Evolutionary conservation across 2,113 vertebrate species (phyloP).

Genomic region (Ameiurus melas): DNA sequence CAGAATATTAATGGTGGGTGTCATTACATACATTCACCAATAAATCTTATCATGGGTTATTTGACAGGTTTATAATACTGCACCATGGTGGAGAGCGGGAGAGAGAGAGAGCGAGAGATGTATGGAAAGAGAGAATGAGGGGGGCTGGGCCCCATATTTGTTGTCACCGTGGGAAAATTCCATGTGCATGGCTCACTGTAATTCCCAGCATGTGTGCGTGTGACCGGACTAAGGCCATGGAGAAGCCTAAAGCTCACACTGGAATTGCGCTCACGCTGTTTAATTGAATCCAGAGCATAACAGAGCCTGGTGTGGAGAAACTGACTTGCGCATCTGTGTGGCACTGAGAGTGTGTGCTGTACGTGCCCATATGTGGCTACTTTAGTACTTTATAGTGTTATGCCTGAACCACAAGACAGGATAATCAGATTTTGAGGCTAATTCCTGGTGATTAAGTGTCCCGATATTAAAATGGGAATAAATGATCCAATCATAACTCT

Average conservation of each 20-base stretch:
- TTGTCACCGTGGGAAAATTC: slow-evolving; percentile 55
- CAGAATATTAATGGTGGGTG: not conserved
- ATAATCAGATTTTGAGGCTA: too few relatives aligned
- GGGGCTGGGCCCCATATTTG: not conserved
- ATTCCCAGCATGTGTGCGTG: slow-evolving; percentile 49
- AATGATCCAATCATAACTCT: too few relatives aligned
- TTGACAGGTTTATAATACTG: slow-evolving; percentile 31
- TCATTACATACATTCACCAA: not conserved
- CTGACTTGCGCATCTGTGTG: not conserved
- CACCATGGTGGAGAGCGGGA: not conserved
- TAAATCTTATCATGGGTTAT: not conserved
- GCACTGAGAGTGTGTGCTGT: not conserved
- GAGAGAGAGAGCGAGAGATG: not conserved
- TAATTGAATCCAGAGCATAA: slow-evolving; percentile 40
- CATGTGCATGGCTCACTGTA: slow-evolving; percentile 26
- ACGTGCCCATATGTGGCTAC: not conserved
- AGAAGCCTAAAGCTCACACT: slow-evolving; percentile 19
- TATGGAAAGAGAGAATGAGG: not conserved
- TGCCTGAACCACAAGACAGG: too few relatives aligned
- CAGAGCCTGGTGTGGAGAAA: not conserved
- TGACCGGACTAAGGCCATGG: not conserved
- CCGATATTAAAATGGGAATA: too few relatives aligned
- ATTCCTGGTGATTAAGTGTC: too few relatives aligned
- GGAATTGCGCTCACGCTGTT: not conserved
- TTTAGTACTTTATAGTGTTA: too few relatives aligned